Conservation (phyloP, 2,888 invertebrate species). For the Epinotia nisella region DNA sequence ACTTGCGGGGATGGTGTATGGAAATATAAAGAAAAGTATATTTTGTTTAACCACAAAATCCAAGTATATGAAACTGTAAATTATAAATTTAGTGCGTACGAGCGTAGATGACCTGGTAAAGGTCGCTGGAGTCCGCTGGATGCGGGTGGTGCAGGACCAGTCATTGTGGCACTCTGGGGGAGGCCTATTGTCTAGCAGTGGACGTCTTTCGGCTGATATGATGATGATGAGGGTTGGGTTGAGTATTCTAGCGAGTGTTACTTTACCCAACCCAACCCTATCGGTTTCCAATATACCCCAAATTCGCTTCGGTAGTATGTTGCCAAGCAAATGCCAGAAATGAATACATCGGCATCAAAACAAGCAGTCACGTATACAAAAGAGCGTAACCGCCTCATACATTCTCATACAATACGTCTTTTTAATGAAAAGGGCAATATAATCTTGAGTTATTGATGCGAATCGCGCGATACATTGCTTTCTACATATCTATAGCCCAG, state of each 20-base stretch:
- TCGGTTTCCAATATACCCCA: background rate
- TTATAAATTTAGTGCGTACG: too few species aligned
- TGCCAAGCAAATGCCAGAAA: conserved; percentile 60
- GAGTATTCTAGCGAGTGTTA: too few species aligned
- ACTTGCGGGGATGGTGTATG: background rate
- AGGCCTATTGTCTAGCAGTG: too few species aligned
- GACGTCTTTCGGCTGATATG: too few species aligned
- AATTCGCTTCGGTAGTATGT: conserved; percentile 22
- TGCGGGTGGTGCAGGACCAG: too few species aligned
- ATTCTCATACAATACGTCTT: conserved; percentile 32
- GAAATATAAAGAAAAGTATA: background rate
- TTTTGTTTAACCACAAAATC: too few species aligned
- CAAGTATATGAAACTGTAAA: too few species aligned
- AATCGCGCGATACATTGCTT: conserved; percentile 63
- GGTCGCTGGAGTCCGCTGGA: too few species aligned
- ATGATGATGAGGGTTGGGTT: too few species aligned
- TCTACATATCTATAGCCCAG: conserved; percentile 51
- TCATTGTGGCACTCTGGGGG: too few species aligned
- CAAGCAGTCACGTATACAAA: background rate
- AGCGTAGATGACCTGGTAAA: too few species aligned
- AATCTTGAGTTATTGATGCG: conserved; percentile 82
- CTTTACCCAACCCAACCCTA: too few species aligned
- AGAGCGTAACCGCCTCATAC: background rate
- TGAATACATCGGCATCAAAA: conserved; percentile 57
- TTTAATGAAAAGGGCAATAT: conserved; percentile 15